Base-by-base conservation (phyloP, 2,113 vertebrate genomes). In the Lucifuga dentata region DNA sequence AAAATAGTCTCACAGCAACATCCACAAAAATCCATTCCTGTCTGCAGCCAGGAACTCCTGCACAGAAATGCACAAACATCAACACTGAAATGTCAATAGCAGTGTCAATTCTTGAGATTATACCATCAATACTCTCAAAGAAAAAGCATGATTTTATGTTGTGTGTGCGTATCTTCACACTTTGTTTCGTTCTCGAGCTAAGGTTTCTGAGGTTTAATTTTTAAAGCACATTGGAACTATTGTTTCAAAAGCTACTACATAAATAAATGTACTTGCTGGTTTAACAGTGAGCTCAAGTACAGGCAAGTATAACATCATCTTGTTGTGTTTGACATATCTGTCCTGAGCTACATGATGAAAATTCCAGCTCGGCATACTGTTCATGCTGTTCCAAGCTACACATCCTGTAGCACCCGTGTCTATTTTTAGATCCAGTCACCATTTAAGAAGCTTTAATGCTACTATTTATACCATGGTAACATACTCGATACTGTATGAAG, bases 1-100 rank as follows among this genome's bases (percentile, higher is more conserved):
- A 74, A 71, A 86, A 72, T 35, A 76, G 11, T 65, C 39, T 48
- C 68, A 55, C 87, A 61, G 85, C 74, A 81, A 90, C 86, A 60
- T 73, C 43, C 44, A 26, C 40, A 24, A 45, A 39, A 46, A 36
- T 36, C 1, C 11, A 20, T 5, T 11, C 16, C 33, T 36, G 55
- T 35, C 21, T 26, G 20, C 16, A 8, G 19, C 8, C 11, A 21
- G 17, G 12, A 40, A 8, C 16, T 60, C 16, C 11, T 48, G 13
- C 21, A 59, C 55, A 76, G 32, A 68, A 61, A 68, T 46, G 68
- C 16, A 26, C 49, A 73, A 10, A 46, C 21, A n/a, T 21, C 43
- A 48, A 56, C 56, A 64, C 15, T 15, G 11, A 20, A 61, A 56
- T 29, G 26, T 3, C 26, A 3, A 5, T 5, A 29, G 26, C 7